Evolutionary conservation across 1,140 invertebrate genomes (phyloP).

Genomic region (Drosophila paulistorum): DNA sequence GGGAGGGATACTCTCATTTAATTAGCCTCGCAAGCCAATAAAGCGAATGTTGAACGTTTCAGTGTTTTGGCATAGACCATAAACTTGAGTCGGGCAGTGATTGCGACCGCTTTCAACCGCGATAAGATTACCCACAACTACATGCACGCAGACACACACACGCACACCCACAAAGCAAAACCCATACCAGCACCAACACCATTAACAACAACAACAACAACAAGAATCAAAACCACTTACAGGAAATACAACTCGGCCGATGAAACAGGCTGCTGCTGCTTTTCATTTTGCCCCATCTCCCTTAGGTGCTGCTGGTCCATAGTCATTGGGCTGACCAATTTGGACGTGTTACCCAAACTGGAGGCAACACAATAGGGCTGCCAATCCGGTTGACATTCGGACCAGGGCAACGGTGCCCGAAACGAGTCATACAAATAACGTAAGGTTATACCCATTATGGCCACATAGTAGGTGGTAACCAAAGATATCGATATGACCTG

Average conservation of each 20-base stretch:
- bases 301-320: conserved; percentile 17
- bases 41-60: too few species aligned
- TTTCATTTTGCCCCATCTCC: neutral
- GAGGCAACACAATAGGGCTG: conserved; percentile 82
- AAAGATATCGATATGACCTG: conserved; percentile 88
- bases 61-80: too few species aligned
- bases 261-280: conserved; percentile 51
- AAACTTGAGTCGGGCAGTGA: too few species aligned
- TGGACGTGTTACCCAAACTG: conserved; percentile 50
- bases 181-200: too few species aligned
- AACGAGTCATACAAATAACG: conserved; percentile 88
- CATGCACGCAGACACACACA: too few species aligned
- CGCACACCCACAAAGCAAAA: too few species aligned
- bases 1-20: too few species aligned
- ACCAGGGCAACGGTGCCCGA: conserved; percentile 86
- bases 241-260: conserved; percentile 82
- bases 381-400: conserved; percentile 87
- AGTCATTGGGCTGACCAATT: conserved; percentile 29
- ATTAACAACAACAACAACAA: conserved; percentile 17
- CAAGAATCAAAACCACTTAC: conserved; percentile 69
- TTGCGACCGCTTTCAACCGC: too few species aligned
- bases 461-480: conserved; percentile 89
- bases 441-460: conserved; percentile 88
- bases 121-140: too few species aligned
- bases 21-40: too few species aligned